A percentile compares a stretch with the other conserved stretches of the same genome.
These are phyloP conservation scores for Dicentrarchus labrax DNA, from an alignment of 2,113 vertebrate species.

Conservation along the genomic window DNA sequence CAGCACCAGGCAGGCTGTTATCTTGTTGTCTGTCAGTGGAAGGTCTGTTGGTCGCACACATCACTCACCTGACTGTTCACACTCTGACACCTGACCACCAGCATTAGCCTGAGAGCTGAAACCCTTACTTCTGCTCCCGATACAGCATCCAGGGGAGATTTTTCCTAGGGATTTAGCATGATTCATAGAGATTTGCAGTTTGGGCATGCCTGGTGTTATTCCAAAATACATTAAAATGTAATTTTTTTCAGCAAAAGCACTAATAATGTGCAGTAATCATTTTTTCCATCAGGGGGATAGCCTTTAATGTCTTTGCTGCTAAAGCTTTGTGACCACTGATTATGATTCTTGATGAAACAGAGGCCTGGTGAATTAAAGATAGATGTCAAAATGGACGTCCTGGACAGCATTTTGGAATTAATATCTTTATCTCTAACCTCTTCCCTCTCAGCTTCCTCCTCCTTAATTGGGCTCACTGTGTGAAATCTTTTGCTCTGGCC, in stretches of 20 bases:
- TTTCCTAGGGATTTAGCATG: not conserved
- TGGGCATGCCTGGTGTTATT: not conserved
- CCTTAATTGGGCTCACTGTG: conserved; percentile 6
- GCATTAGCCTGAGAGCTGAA: not conserved
- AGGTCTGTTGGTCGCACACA: not conserved
- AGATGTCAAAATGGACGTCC: not conserved
- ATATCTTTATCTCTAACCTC: not conserved
- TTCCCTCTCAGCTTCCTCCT: not conserved
- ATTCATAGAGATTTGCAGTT: not conserved
- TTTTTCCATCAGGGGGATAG: too few species aligned
- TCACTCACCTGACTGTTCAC: conserved; percentile 7
- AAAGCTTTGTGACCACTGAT: not conserved
- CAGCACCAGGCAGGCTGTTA: not conserved
- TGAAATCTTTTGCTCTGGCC: conserved; percentile 2
- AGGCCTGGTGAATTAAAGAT: not conserved
- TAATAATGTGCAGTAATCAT: too few species aligned
- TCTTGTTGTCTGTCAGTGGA: not conserved
- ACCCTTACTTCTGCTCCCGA: not conserved
- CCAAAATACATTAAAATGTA: not conserved
- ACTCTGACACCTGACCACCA: not conserved
- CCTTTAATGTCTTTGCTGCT: not conserved
- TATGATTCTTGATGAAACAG: not conserved
- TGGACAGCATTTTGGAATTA: not conserved
- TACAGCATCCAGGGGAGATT: not conserved
- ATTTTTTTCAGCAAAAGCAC: not conserved